phyloP scores from a whole-genome alignment of 1,140 invertebrate species.

The Drosophila nebulosa region DNA sequence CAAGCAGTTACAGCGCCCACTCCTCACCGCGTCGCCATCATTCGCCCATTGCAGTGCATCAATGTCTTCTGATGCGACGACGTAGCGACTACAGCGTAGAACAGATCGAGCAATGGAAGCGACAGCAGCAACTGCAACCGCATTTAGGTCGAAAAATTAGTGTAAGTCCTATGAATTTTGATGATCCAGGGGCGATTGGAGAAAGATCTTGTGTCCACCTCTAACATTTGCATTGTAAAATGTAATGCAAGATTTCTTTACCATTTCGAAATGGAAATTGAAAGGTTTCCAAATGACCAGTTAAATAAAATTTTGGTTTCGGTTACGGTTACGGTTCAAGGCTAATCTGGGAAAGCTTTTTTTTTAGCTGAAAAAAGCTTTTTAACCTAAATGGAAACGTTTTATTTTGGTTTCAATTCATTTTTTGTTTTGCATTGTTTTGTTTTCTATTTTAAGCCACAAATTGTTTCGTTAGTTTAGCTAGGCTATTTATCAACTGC shows the following conservation, averaged over 20 bases:
- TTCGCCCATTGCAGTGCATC: constrained; percentile 59
- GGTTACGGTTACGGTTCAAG: not conserved
- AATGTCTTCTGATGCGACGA: constrained; percentile 70
- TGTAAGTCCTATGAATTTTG: constrained; percentile 43
- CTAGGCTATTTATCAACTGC: not conserved
- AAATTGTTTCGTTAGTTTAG: not conserved
- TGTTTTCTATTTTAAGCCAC: not conserved
- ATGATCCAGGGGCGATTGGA: no score
- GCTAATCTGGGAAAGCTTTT: not conserved
- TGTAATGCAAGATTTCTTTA: no score
- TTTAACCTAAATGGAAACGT: not conserved
- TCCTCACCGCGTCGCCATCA: constrained; percentile 54
- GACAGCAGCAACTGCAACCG: constrained; percentile 53
- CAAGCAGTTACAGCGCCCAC: constrained; percentile 39
- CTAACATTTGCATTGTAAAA: no score
- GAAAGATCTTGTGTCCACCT: no score
- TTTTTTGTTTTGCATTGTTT: not conserved
- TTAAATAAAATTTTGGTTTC: not conserved
- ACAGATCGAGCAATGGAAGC: constrained; percentile 71
- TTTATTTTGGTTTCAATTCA: not conserved
- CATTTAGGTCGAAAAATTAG: constrained; percentile 62
- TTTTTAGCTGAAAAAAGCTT: not conserved
- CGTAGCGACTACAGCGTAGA: constrained; percentile 75
- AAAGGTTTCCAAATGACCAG: no score
- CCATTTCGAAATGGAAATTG: no score